Percentiles rank a stretch among this genome's conserved stretches.
These are phyloP conservation scores for Phoeniculus purpureus DNA, from an alignment of 2,797 vertebrate genomes.

Conservation along the genomic window DNA sequence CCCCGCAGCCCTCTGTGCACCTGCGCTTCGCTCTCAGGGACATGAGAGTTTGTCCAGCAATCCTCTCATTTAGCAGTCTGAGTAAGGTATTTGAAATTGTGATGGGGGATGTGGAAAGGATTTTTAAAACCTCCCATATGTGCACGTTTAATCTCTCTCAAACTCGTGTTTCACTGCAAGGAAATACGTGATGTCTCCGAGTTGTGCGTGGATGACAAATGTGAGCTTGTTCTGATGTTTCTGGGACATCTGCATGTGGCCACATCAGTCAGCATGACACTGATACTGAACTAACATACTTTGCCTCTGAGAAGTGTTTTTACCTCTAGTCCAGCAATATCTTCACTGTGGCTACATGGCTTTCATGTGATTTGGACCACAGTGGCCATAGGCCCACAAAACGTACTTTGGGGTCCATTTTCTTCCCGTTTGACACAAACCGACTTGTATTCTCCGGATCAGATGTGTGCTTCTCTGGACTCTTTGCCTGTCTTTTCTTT, in stretches of 20 bases:
- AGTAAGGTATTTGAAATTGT: neutral
- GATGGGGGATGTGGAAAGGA: neutral
- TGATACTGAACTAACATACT: neutral
- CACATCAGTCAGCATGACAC: neutral
- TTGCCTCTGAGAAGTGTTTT: neutral
- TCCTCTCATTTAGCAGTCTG: neutral
- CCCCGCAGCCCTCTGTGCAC: neutral
- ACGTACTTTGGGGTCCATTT: neutral
- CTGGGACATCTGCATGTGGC: neutral
- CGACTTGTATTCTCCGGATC: neutral
- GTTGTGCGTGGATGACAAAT: neutral
- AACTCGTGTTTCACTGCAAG: neutral
- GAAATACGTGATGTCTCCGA: neutral
- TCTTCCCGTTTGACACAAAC: neutral
- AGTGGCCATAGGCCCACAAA: rapidly evolving
- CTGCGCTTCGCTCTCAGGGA: neutral
- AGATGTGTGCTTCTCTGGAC: neutral
- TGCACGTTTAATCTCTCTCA: neutral
- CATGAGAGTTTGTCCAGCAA: neutral
- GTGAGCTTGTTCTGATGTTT: neutral
- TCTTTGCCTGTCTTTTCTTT: neutral
- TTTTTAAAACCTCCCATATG: neutral
- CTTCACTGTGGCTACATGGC: rapidly evolving
- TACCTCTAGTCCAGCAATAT: neutral
- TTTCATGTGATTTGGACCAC: neutral